These are phyloP conservation scores for Chrysina gloriosa DNA, from an alignment of 2,888 invertebrate genomes.

Conservation along the genomic window DNA sequence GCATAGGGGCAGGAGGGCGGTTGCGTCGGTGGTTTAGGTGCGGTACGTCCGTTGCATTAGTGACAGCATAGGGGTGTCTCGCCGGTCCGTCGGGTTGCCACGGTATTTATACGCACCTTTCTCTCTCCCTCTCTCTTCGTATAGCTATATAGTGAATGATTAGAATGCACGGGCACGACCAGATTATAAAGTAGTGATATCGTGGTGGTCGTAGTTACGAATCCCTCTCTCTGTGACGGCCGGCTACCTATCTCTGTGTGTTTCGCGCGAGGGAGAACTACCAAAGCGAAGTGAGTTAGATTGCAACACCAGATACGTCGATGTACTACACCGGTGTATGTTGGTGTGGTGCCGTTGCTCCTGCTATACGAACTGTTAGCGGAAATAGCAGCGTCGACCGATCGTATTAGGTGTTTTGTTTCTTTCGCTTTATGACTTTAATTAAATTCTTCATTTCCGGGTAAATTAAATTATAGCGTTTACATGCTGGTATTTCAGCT, in stretches of 20 bases:
- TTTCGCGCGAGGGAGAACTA: constrained; percentile 9
- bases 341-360: too few species aligned
- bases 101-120: constrained; percentile 20
- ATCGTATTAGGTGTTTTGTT: neutral
- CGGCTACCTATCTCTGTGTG: neutral
- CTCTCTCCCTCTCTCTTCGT: too few species aligned
- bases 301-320: constrained; percentile 13
- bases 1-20: neutral
- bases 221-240: neutral
- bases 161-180: constrained; percentile 51
- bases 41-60: constrained; percentile 18
- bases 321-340: neutral
- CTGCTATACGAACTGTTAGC: constrained; percentile 1
- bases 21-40: constrained; percentile 31
- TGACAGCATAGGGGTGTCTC: constrained; percentile 25
- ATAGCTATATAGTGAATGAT: constrained; percentile 43
- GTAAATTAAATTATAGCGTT: constrained; percentile 1
- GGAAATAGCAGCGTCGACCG: neutral
- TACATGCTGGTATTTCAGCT: too few species aligned
- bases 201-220: constrained; percentile 35
- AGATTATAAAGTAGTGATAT: constrained; percentile 50
- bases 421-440: neutral
- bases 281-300: too few species aligned
- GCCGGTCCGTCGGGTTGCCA: neutral
- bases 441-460: neutral